Base-by-base conservation (phyloP, 1,140 invertebrate species). In the Aleiodes sp. region DNA sequence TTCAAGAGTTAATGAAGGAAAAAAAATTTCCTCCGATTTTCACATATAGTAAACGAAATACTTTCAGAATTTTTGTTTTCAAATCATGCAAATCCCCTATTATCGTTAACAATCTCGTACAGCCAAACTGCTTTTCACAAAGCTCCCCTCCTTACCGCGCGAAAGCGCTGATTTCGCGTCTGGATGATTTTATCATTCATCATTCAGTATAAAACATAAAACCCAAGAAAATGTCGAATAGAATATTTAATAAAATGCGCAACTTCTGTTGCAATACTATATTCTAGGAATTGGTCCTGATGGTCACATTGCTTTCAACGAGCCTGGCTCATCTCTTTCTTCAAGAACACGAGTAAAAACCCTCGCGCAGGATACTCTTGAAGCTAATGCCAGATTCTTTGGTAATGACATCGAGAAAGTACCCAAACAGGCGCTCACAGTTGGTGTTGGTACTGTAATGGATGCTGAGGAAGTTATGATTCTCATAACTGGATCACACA, bases 221-320 rank as follows among this genome's bases (percentile, higher is more conserved):
- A n/a, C n/a, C n/a, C n/a, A n/a, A n/a, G n/a, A n/a, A n/a, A n/a
- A n/a, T n/a, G n/a, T n/a, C n/a, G n/a, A n/a, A n/a, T n/a, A n/a
- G n/a, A n/a, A n/a, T n/a, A n/a, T n/a, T n/a, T n/a, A n/a, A n/a
- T n/a, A n/a, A n/a, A n/a, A n/a, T n/a, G n/a, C n/a, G n/a, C n/a
- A n/a, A n/a, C n/a, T n/a, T n/a, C n/a, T n/a, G n/a, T n/a, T n/a
- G n/a, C n/a, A n/a, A n/a, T n/a, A n/a, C 72, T 63, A 33, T 70
- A 29, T 57, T 79, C 21, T 71, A 94, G 94, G 96, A 52, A 98
- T 99, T 84, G 97, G 97, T 8, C 96, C 96, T n/a, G 98, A 99
- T 88, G 98, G 98, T 8, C 98, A 99, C 84, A 98, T 99, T 82
- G 98, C 98, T 7, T 99, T 99, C 85, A 99, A 99, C 86, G 98